Evolutionary conservation across 1,140 invertebrate genomes (phyloP), one percentile per base, ranked within the genome.

Genomic region (Ctenoplectra terminalis): DNA sequence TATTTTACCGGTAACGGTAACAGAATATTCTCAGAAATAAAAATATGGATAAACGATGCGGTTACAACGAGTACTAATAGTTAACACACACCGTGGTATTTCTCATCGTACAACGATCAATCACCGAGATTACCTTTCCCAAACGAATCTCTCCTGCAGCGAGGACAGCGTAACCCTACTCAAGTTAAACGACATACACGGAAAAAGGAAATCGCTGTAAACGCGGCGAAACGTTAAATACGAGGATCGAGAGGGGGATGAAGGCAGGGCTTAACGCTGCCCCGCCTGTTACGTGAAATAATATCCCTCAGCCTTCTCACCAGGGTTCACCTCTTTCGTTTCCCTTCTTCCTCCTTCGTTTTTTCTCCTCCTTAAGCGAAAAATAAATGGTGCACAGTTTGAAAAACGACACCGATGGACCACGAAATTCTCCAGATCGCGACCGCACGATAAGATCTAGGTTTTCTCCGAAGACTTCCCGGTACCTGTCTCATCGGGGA

Each of bases 381-480:
- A 83, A 87, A 60, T 80, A 72, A 73, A 74, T 74, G 83, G 78
- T 61, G 79, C 66, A 58, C 75, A 78, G 50, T 85, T 85, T 72
- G 88, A 88, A 89, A 90, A 89, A 87, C 87, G 87, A 90, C 82
- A 89, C 85, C 82, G 78, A 63, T 40, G 86, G 23, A 15, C 1
- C n/a, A 83, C 46, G 50, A 67, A 76, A 78, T 72, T 56, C 63
- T 72, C 52, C 23, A 67, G 77, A 80, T 83, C 83, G 74, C 61
- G 80, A 78, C 78, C 82, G 56, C 60, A 29, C 70, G 88, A 89
- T 89, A 87, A 87, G 85, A 89, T 89, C 89, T 89, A 87, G 54
- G 72, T 90, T 88, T 89, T 88, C 88, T 85, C 54, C 81, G 83
- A 85, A 84, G 61, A 82, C 67, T 54, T 48, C 29, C 43, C 72